Base-by-base conservation (phyloP, 2,113 vertebrate genomes). In the Dicrurus megarhynchus region DNA sequence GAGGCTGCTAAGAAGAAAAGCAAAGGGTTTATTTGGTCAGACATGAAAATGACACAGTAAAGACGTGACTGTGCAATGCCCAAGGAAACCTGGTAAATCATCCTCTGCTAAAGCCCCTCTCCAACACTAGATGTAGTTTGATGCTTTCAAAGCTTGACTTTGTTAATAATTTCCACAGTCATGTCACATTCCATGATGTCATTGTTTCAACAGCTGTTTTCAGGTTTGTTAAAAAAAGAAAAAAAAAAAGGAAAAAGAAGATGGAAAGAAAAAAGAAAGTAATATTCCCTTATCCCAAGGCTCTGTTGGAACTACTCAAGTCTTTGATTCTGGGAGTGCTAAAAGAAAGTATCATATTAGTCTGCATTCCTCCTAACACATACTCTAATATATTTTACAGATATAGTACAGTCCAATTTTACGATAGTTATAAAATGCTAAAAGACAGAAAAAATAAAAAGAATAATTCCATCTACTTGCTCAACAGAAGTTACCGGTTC, bases 201-300 rank as follows among this genome's bases (percentile, higher is more conserved):
- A 98, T 74, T 98, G 97, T 98, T 98, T 97, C 97, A 97, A 97
- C 98, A 98, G 98, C 98, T 97, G 98, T 96, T 97, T 97, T 97
- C 53, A 95, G 93, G 92, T 95, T 96, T 87, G 52, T 71, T 56
- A 26, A 92, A 96, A 84, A 93, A 84, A 52, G 22, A 16, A 3
- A 3, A 3, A 1, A 1, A 3, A 39, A 60, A 39, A 37, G 50
- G n/a, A 49, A 16, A 4, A 9, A 4, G 56, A 35, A 70, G 23
- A 59, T 9, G 2, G 10, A 57, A 49, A 46, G 28, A 33, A 21
- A 28, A 60, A 61, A 47, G 35, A 76, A 90, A 77, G 37, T 10
- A 96, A 82, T 74, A 96, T 84, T 95, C 79, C 57, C 86, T 69
- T 77, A 85, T 74, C 76, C 94, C 44, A 81, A 30, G 50, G 90